Evolutionary conservation across 2,888 invertebrate genomes (phyloP).

Genomic region (Lycophotia porphyrea): DNA sequence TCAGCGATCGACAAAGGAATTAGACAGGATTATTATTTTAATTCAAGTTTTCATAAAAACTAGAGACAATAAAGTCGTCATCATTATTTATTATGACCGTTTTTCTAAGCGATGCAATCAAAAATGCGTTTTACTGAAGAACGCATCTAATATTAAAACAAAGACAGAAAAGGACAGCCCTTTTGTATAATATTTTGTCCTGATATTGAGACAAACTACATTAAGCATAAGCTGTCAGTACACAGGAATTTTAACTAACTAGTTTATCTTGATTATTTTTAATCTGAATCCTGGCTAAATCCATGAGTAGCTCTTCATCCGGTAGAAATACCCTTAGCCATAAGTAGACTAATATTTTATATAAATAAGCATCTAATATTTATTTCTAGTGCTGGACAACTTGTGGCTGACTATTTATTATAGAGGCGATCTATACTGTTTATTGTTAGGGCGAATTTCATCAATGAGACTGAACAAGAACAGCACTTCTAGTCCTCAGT

Average conservation of each 20-base stretch:
- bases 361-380: conserved; percentile 25
- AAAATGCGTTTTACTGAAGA: not conserved
- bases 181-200: not conserved
- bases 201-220: not conserved
- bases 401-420: conserved; percentile 17
- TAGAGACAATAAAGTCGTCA: not conserved
- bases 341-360: conserved; percentile 44
- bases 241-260: not conserved
- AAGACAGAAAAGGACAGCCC: not conserved
- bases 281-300: conserved; percentile 1
- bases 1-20: not conserved
- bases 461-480: not conserved
- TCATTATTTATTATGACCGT: not conserved
- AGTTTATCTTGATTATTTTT: not conserved
- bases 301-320: not conserved
- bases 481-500: too few relatives aligned
- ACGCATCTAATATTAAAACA: not conserved
- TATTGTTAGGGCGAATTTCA: conserved; percentile 5
- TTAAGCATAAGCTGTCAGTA: too few relatives aligned
- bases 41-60: not conserved
- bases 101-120: not conserved
- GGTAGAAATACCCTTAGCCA: conserved; percentile 7
- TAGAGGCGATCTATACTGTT: conserved; percentile 1
- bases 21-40: conserved; percentile 4
- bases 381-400: conserved; percentile 20